Conservation (phyloP, 2,888 invertebrate genomes). For the Clitarchus hookeri region DNA sequence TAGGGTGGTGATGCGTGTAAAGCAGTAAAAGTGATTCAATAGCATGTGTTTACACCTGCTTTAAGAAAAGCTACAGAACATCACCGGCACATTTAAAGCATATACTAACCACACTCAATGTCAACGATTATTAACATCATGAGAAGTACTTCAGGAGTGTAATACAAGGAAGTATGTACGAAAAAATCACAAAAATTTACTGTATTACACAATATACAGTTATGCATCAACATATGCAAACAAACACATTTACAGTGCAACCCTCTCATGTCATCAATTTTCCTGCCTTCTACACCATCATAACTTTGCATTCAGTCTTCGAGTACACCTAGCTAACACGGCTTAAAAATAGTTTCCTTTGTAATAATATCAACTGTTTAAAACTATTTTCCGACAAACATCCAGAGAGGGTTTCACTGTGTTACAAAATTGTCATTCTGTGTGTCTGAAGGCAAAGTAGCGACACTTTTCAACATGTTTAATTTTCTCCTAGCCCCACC, state of each 20-base stretch:
- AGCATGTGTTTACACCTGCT: no score
- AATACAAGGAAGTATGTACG: background rate
- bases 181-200: conserved; percentile 5
- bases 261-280: background rate
- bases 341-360: no score
- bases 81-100: no score
- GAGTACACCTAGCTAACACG: no score
- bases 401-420: background rate
- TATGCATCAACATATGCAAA: conserved; percentile 3
- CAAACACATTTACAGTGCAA: background rate
- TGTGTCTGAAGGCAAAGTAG: background rate
- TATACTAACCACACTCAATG: no score
- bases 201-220: background rate
- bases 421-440: background rate
- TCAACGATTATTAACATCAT: no score
- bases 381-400: background rate
- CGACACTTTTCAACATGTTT: background rate
- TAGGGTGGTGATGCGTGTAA: no score
- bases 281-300: no score
- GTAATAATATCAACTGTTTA: background rate
- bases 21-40: no score
- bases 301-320: no score
- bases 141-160: no score
- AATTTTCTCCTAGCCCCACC: background rate
- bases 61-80: no score